These are phyloP conservation scores for Mirza zaza DNA, from an alignment of 2,113 vertebrate species.

Conservation along the genomic window DNA sequence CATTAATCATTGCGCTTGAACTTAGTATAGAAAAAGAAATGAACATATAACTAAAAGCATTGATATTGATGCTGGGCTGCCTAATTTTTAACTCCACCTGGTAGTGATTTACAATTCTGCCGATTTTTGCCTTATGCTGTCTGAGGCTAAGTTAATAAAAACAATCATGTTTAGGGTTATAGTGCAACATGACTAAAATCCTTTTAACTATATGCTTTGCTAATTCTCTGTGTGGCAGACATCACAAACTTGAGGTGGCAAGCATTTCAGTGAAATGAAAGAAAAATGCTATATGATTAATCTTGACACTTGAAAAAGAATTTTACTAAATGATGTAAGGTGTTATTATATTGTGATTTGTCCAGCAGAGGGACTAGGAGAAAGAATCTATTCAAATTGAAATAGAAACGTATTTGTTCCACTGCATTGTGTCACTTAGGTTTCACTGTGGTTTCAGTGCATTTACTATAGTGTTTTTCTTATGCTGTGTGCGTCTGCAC, in stretches of 20 bases:
- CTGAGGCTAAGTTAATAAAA: not conserved
- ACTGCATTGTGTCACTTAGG: not conserved
- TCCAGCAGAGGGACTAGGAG: not conserved
- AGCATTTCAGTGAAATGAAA: constrained; percentile 16
- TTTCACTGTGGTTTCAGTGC: not conserved
- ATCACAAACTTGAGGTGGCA: not conserved
- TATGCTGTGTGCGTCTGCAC: not conserved
- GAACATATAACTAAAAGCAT: not conserved
- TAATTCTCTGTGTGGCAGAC: constrained; percentile 9
- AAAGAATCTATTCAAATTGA: not conserved
- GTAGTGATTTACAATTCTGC: not conserved
- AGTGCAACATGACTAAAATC: not conserved
- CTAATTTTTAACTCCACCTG: not conserved
- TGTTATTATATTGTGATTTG: constrained; percentile 33
- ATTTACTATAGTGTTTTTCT: not conserved
- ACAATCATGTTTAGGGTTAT: not conserved
- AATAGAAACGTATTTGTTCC: constrained; percentile 20
- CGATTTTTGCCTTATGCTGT: not conserved
- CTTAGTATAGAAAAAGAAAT: not conserved
- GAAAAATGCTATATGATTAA: not conserved
- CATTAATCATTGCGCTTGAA: constrained; percentile 17
- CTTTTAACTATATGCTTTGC: not conserved
- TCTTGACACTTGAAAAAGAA: constrained; percentile 13
- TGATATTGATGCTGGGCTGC: not conserved
- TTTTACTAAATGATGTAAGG: constrained; percentile 23